Evolutionary conservation across 1,140 invertebrate species (phyloP).

Genomic region (Hormaphis cornu): DNA sequence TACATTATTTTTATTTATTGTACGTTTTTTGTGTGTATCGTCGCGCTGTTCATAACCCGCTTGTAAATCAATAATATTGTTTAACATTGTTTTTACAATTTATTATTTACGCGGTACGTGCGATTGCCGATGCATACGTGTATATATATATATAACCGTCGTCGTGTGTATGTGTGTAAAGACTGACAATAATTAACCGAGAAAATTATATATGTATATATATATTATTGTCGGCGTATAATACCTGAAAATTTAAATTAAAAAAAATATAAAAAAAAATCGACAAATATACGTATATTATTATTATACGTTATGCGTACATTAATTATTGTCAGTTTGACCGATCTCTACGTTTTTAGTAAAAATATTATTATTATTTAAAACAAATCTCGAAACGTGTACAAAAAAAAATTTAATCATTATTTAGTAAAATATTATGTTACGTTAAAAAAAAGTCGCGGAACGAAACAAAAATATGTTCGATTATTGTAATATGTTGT

Average conservation of each 20-base stretch:
- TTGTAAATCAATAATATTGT: too few relatives aligned
- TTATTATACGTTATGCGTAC: not conserved
- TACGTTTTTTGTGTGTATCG: not conserved
- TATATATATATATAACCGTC: not conserved
- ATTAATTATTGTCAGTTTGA: constrained; percentile 30
- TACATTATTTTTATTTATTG: too few relatives aligned
- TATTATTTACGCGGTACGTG: not conserved
- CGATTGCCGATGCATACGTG: not conserved
- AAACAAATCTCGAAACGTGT: constrained; percentile 30
- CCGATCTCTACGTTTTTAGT: constrained; percentile 33
- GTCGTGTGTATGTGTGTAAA: constrained; percentile 27
- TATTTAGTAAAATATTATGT: constrained; percentile 3
- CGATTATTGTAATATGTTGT: too few relatives aligned
- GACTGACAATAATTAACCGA: constrained; percentile 27
- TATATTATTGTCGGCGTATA: too few relatives aligned
- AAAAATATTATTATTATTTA: constrained; percentile 14
- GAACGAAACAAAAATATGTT: constrained; percentile 13
- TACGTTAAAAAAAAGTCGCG: not conserved
- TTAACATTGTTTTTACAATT: too few relatives aligned
- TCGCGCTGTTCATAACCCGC: too few relatives aligned
- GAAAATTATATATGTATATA: not conserved
- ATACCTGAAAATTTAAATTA: not conserved
- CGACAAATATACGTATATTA: not conserved
- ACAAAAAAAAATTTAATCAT: constrained; percentile 44
- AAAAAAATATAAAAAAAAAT: not conserved